A percentile compares a stretch with the other conserved stretches of the same genome.
These are phyloP conservation scores for Gymnarchus niloticus DNA, from an alignment of 2,113 vertebrate genomes.

Conservation along the genomic window DNA sequence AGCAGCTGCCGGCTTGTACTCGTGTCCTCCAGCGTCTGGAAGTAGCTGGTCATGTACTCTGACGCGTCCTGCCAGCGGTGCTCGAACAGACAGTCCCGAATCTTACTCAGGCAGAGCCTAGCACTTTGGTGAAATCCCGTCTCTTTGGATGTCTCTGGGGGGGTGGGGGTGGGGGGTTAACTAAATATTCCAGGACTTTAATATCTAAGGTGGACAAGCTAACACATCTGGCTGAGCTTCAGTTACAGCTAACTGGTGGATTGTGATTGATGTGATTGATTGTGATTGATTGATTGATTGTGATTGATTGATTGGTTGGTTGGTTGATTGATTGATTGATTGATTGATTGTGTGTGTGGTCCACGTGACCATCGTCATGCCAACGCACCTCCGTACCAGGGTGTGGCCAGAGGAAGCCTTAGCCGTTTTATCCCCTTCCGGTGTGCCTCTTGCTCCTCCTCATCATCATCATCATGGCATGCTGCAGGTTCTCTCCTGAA, in stretches of 20 bases:
- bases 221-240: not conserved
- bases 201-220: not conserved
- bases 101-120: conserved; percentile 61
- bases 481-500: conserved; percentile 50
- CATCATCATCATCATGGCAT: not conserved
- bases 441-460: conserved; percentile 10
- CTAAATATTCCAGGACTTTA: not conserved
- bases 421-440: not conserved
- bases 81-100: conserved; percentile 74
- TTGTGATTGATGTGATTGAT: too few species aligned
- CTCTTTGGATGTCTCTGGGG: conserved; percentile 37
- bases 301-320: too few species aligned
- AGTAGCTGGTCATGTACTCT: conserved; percentile 67
- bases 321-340: too few species aligned
- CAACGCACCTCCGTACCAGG: conserved; percentile 29
- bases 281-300: too few species aligned
- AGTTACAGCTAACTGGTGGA: not conserved
- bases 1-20: not conserved
- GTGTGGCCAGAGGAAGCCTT: conserved; percentile 15
- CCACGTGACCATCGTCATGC: not conserved
- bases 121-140: conserved; percentile 63
- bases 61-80: conserved; percentile 80
- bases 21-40: conserved; percentile 68
- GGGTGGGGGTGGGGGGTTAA: not conserved
- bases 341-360: too few species aligned